Evolutionary conservation across 2,113 vertebrate genomes (phyloP).

Genomic region (Rhinolophus sinicus): DNA sequence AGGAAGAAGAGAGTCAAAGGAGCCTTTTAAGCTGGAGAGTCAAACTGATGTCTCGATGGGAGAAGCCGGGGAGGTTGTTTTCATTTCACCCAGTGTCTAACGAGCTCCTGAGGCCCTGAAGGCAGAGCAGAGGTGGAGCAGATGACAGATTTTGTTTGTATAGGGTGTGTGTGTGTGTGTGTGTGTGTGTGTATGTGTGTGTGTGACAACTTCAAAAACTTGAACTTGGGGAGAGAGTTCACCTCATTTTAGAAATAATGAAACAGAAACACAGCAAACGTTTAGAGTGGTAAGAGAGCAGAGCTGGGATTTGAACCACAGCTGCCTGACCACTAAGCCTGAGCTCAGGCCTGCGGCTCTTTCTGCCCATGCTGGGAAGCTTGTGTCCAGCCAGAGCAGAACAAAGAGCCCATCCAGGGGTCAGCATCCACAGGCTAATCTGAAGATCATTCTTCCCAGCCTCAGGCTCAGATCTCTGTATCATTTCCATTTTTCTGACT

Average conservation of each 20-base stretch:
- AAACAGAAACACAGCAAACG: not conserved
- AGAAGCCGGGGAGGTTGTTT: not conserved
- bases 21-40: slow-evolving; percentile 7
- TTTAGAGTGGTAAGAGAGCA: not conserved
- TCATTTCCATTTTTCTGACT: not conserved
- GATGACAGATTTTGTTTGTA: not conserved
- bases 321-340: not conserved
- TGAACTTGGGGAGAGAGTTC: not conserved
- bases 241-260: not conserved
- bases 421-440: not conserved
- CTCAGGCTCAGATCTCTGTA: not conserved
- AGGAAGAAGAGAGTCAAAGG: slow-evolving; percentile 6
- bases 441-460: not conserved
- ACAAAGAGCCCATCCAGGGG: rapidly evolving
- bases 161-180: not conserved
- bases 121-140: not conserved
- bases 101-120: rapidly evolving
- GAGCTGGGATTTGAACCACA: not conserved
- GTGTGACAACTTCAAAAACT: not conserved
- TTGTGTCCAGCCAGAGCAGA: not conserved
- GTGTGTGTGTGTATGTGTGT: not conserved
- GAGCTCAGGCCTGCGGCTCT: not conserved
- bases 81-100: not conserved
- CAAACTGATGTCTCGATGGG: not conserved
- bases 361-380: not conserved